Evolutionary conservation across 1,140 invertebrate genomes (phyloP).

Genomic region (Nephotettix cincticeps): DNA sequence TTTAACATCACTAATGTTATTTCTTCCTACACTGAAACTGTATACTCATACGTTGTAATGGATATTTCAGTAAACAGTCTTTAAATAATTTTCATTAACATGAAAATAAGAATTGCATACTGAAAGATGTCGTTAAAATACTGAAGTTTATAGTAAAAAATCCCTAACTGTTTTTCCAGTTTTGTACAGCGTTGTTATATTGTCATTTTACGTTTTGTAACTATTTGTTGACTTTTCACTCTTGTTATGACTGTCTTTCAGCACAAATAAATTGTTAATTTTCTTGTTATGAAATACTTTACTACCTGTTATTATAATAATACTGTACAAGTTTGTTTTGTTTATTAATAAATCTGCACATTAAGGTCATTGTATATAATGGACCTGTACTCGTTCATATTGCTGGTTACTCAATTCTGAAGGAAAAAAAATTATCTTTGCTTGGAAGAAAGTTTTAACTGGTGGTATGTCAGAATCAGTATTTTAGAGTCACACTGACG

Average conservation of each 20-base stretch:
- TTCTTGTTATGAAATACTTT: background rate
- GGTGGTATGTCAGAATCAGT: too few relatives aligned
- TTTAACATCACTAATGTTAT: too few relatives aligned
- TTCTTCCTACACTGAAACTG: too few relatives aligned
- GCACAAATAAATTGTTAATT: constrained; percentile 1
- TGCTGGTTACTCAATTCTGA: too few relatives aligned
- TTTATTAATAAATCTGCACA: background rate
- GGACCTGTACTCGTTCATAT: too few relatives aligned
- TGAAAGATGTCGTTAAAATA: background rate
- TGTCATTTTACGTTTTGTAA: background rate
- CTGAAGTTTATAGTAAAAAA: background rate
- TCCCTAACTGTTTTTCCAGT: background rate
- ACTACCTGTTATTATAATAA: background rate
- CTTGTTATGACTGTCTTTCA: constrained; percentile 6
- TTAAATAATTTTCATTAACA: background rate
- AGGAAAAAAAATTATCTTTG: too few relatives aligned
- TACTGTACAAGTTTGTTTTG: background rate
- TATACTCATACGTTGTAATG: too few relatives aligned
- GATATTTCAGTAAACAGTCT: background rate
- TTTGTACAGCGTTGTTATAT: background rate
- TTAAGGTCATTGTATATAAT: too few relatives aligned
- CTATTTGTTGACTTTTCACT: background rate
- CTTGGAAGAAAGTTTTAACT: too few relatives aligned
- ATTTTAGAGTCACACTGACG: too few relatives aligned
- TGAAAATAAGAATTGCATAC: background rate